Percentiles rank a stretch among this genome's conserved stretches.
Evolutionary conservation across 2,797 vertebrate genomes (phyloP).

Genomic region (Glossophaga mutica): DNA sequence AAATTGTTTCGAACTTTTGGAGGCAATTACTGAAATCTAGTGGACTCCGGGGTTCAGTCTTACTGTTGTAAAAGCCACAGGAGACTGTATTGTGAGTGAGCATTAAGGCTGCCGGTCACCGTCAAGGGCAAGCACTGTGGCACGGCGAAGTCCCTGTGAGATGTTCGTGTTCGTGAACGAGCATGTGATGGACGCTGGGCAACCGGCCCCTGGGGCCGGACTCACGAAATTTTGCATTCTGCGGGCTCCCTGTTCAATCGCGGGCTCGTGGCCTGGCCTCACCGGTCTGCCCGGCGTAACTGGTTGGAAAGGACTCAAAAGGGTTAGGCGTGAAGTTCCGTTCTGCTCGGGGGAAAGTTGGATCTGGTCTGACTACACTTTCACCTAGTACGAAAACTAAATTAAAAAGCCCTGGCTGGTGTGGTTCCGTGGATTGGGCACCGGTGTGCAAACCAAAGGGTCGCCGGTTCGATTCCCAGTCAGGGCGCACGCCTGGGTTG

Average conservation of each 20-base stretch:
- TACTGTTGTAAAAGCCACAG: background rate
- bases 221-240: background rate
- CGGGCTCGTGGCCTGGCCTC: background rate
- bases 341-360: slow-evolving; percentile 43
- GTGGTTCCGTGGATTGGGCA: too few relatives aligned
- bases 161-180: background rate
- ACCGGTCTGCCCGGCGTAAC: background rate
- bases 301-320: background rate
- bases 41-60: background rate
- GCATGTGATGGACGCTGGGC: background rate
- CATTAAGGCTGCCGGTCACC: background rate
- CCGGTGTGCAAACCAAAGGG: too few relatives aligned
- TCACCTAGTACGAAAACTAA: background rate
- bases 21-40: background rate
- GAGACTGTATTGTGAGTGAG: background rate
- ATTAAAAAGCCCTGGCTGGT: background rate
- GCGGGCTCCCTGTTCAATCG: background rate
- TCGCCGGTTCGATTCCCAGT: too few relatives aligned
- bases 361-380: background rate
- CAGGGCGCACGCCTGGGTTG: too few relatives aligned
- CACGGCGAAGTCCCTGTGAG: background rate
- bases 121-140: background rate
- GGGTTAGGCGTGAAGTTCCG: background rate
- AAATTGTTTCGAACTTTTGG: background rate
- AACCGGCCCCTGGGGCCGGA: background rate